Base-by-base conservation (phyloP, 2,797 vertebrate species). In the Thamnophis elegans region DNA sequence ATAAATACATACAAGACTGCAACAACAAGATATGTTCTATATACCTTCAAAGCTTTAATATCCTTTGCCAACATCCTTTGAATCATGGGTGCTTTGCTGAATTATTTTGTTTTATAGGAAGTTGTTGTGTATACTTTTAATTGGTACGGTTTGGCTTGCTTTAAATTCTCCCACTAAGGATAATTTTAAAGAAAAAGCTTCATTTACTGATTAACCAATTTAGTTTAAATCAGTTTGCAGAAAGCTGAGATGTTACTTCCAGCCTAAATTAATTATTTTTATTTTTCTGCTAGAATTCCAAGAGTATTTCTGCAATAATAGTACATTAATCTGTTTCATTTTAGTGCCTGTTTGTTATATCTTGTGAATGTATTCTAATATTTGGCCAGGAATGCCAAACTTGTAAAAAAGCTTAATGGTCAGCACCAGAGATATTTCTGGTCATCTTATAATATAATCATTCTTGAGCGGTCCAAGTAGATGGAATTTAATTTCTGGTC, bases 401-500 rank as follows among this genome's bases (percentile, higher is more conserved):
- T 94, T 60, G 91, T 94, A 88, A 94, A 51, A 55, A 78, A 92
- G 22, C 65, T 94, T 88, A 89, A 56, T 89, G 55, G 56, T 78
- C 94, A 92, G 9, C 93, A 94, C 87, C 59, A 0, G 86, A 92
- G 94, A 94, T 28, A 55, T 0, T 22, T n/a, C 32, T 82, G 95
- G 91, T 91, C 94, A 94, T 91, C 78, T 94, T 88, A 73, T 53
- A 93, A 25, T 87, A 7, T 12, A 92, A 87, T 89, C 91, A 93
- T 0, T 82, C 89, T 89, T 94, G 88, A 87, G 91, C 94, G 73
- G 18, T 25, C 28, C 16, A 0, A 0, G 85, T 26, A 92, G 65
- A 36, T 92, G 78, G 53, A 91, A 94, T 91, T 93, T 92, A 93
- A 2, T 89, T 54, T 94, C 92, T 65, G 93, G 85, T 28, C 92